Evolutionary conservation across 2,797 vertebrate genomes (phyloP), one percentile per base, ranked within the genome.

Genomic region (Bryconaethiops microstoma): DNA sequence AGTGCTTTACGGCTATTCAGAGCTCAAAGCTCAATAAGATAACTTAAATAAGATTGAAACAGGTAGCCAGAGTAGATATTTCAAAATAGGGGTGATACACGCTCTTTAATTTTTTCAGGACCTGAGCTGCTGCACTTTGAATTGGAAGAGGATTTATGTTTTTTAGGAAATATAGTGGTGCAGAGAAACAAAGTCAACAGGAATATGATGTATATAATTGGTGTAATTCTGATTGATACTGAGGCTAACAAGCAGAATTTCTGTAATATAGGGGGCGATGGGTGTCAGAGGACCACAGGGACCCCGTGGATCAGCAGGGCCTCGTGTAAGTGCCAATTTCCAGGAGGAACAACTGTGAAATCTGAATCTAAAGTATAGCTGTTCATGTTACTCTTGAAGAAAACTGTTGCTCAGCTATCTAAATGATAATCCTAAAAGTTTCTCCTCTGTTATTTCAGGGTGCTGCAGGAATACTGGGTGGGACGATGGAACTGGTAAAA

Each of bases 271-370:
- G 98, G 98, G 98, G 63, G 88, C 98, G 79, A 95, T 95, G 82
- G 98, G 98, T 80, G 95, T 91, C 87, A 95, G 96, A 90, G 98
- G 98, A 55, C 95, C 95, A 14, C 93, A 94, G 67, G 98, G 98
- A 21, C 95, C 94, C 48, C 95, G 93, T 35, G 98, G 98, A 12
- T 91, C 96, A 14, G 88, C 93, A 19, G 98, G 98, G 16, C 94
- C 95, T 68, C 95, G 93, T 79, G 98, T 99, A 92, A 96, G 96
- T 94, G 68, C 68, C 54, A 25, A 16, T 74, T 68, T 63, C 23
- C 14, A 19, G 1, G 2, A 39, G 6, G 25, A 17, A 35, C 13
- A 70, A 17, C 50, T 21, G 72, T 75, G 21, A 52, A 54, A 67
- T 59, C 45, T 62, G 9, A 3, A 1, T 25, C 59, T 57, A 57